A percentile compares a stretch with the other conserved stretches of the same genome.
phyloP scores from a whole-genome alignment of 1,140 invertebrate genomes.

The Drosophila orosa region DNA sequence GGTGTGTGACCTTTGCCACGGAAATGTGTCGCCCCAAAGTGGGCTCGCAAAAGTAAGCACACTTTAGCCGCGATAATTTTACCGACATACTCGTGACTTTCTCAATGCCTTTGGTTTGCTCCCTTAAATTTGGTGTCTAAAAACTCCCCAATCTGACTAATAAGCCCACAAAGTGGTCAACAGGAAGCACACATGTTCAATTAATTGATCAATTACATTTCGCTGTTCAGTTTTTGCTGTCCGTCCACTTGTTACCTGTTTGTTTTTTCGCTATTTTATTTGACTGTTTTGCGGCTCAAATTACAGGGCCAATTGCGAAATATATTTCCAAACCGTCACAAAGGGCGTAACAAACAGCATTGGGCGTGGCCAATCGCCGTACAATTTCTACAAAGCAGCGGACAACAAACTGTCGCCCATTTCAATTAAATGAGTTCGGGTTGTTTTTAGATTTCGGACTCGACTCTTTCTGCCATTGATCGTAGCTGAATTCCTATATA shows the following conservation, averaged over 20 bases:
- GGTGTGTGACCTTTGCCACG: slow-evolving; percentile 24
- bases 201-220: slow-evolving; percentile 47
- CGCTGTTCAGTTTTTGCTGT: slow-evolving; percentile 26
- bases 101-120: not conserved
- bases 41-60: not conserved
- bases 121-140: not conserved
- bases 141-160: slow-evolving; percentile 7
- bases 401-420: slow-evolving; percentile 24
- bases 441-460: slow-evolving; percentile 16
- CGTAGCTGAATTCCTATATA: not conserved
- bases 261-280: slow-evolving; percentile 12
- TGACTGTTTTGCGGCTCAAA: slow-evolving; percentile 25
- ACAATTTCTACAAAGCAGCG: slow-evolving; percentile 10
- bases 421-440: slow-evolving; percentile 41
- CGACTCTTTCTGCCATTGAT: slow-evolving; percentile 3
- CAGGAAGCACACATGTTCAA: slow-evolving; percentile 52
- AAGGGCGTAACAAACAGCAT: slow-evolving; percentile 37
- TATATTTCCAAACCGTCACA: slow-evolving; percentile 41
- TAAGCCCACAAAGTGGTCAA: slow-evolving; percentile 5
- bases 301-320: slow-evolving; percentile 56
- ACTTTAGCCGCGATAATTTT: not conserved
- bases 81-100: slow-evolving; percentile 5
- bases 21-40: not conserved
- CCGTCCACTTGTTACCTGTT: slow-evolving; percentile 18
- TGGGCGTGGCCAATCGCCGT: slow-evolving; percentile 32